Evolutionary conservation across 2,113 vertebrate species (phyloP), one percentile per base, ranked within the genome.

Genomic region (Nannospalax galili): DNA sequence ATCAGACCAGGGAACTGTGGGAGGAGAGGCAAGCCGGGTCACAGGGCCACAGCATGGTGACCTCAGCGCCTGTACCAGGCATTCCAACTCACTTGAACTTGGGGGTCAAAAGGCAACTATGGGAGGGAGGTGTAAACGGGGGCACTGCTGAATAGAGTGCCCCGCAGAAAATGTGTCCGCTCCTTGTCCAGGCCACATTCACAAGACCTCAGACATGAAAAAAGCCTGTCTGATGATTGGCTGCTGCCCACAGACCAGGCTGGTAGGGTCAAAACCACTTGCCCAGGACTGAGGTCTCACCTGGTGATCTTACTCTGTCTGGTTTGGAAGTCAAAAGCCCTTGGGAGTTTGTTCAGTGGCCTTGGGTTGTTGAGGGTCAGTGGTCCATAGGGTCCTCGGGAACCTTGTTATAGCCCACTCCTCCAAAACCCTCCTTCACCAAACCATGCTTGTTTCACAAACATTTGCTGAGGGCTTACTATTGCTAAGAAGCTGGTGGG

Each of bases 31-130:
- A 14, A 2, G 3, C 1, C 0, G 7, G 22, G 60, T 15, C 35
- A 1, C 9, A 1, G 32, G 62, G 2, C 9, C 26, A 6, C 32
- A 3, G 32, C 7, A 0, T 1, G 56, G 60, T 32, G 67, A 79
- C 40, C 17, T 69, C 0, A 0, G 52, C 12, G 11, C 37, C 56
- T 19, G 20, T 15, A 9, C 8, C 24, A 40, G 24, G 22, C 20
- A n/a, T 14, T 16, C 62, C 12, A 3, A 3, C 45, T 88, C 48
- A 6, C 58, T n/a, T 14, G 19, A 9, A 58, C 19, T 60, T 64
- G 62, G 12, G 42, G 37, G 9, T 90, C 26, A 37, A 14, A n/a
- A 32, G 26, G 10, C 67, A 62, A 32, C 75, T 28, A 32, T 14
- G 20, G 10, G 15, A 35, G 9, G 3, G 11, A 28, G 40, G 30